phyloP scores from a whole-genome alignment of 2,113 vertebrate genomes.

The Leucopternis melanops region DNA sequence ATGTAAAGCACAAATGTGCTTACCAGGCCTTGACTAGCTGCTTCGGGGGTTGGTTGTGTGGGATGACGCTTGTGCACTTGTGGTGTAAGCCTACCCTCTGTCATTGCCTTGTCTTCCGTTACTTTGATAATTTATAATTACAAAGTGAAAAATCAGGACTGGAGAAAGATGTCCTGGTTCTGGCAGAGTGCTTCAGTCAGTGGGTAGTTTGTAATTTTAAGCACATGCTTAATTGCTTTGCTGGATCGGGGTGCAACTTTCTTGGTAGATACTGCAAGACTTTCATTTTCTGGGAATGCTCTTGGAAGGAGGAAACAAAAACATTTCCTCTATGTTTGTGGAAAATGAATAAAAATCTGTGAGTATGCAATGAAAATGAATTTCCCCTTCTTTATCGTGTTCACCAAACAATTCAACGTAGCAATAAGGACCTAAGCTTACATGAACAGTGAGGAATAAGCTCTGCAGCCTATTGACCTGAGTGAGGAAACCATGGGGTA shows the following conservation, averaged over 20 bases:
- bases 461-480: background rate
- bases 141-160: background rate
- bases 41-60: background rate
- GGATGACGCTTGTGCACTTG: background rate
- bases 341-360: constrained; percentile 19
- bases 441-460: background rate
- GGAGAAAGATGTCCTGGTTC: background rate
- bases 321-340: background rate
- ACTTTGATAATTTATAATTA: background rate
- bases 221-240: background rate
- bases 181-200: background rate
- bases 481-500: background rate
- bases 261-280: background rate
- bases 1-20: background rate
- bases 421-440: background rate
- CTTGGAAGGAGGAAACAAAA: constrained; percentile 5
- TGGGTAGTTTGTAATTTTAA: background rate
- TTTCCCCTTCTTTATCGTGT: background rate
- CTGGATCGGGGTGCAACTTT: background rate
- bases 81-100: background rate
- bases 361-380: background rate
- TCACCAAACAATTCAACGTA: background rate
- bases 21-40: background rate
- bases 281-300: background rate
- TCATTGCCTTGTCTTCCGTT: background rate